Percentiles rank a stretch among this genome's conserved stretches.
Conservation (phyloP, 2,113 vertebrate species). For the Nesogale talazaci region DNA sequence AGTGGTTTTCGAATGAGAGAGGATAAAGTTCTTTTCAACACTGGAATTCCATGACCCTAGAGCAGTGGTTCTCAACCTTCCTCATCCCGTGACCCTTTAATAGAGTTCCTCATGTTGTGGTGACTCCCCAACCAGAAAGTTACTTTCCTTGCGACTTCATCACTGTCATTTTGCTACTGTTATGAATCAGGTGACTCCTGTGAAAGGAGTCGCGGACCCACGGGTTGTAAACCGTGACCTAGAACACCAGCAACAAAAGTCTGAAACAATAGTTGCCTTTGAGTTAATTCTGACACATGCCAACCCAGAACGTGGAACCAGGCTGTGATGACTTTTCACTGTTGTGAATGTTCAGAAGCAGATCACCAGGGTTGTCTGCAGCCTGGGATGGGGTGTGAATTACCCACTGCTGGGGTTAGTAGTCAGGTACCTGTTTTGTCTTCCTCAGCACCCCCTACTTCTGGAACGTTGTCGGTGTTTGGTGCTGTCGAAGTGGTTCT, state of each 20-base stretch:
- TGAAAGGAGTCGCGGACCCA: no score
- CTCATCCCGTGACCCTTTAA: no score
- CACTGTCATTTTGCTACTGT: no score
- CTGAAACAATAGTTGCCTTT: background rate
- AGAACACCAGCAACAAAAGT: no score
- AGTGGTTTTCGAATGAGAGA: background rate
- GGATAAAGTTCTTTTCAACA: background rate
- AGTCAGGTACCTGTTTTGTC: background rate
- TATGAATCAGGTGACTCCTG: no score
- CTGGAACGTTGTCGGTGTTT: background rate
- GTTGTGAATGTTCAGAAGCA: background rate
- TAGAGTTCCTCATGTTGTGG: no score
- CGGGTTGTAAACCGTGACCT: no score
- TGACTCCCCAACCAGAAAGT: no score
- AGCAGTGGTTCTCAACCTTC: background rate
- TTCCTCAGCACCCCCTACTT: background rate
- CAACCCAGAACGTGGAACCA: background rate
- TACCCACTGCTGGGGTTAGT: background rate
- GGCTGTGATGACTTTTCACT: background rate
- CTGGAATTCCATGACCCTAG: background rate
- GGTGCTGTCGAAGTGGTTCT: background rate
- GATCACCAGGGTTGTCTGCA: background rate
- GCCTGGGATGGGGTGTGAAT: background rate
- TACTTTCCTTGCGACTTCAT: no score
- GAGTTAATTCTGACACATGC: background rate